phyloP scores from a whole-genome alignment of 2,797 vertebrate species.

The Smutsia temminckii region DNA sequence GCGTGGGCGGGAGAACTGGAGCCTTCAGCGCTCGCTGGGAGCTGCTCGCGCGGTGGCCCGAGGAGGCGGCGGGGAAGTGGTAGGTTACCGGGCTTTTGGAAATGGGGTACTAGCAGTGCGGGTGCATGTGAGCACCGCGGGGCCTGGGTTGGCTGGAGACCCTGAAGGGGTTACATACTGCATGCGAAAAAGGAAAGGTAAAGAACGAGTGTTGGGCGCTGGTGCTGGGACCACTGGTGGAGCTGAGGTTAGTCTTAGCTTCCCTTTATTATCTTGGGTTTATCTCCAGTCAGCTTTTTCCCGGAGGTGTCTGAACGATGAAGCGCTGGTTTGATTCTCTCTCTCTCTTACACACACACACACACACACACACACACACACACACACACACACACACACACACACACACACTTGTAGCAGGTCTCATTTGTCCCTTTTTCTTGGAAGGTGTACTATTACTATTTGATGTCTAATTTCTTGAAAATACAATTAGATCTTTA shows the following conservation, averaged over 20 bases:
- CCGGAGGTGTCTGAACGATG: background rate
- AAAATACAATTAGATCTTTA: constrained; percentile 27
- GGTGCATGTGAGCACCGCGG: background rate
- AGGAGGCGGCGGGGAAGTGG: constrained; percentile 25
- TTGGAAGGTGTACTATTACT: constrained; percentile 35
- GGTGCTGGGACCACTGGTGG: background rate
- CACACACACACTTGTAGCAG: constrained; percentile 78
- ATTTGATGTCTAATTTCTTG: background rate
- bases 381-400: constrained; percentile 55
- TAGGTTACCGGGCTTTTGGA: background rate
- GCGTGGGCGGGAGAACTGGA: background rate
- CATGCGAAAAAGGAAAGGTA: constrained; percentile 54
- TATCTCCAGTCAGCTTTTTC: background rate
- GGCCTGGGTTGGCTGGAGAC: background rate
- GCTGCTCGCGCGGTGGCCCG: background rate
- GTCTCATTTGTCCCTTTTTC: constrained; percentile 39
- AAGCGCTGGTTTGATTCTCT: background rate
- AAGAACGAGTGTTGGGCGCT: background rate
- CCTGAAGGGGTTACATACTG: constrained; percentile 67
- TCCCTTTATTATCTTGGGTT: background rate
- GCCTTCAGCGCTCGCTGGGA: background rate
- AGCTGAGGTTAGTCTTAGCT: background rate
- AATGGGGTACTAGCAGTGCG: background rate
- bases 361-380: constrained; percentile 9
- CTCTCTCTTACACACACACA: background rate